A percentile compares a stretch with the other conserved stretches of the same genome.
Conservation (phyloP, 2,888 invertebrate genomes). For the Drosophila fulvimacula region DNA sequence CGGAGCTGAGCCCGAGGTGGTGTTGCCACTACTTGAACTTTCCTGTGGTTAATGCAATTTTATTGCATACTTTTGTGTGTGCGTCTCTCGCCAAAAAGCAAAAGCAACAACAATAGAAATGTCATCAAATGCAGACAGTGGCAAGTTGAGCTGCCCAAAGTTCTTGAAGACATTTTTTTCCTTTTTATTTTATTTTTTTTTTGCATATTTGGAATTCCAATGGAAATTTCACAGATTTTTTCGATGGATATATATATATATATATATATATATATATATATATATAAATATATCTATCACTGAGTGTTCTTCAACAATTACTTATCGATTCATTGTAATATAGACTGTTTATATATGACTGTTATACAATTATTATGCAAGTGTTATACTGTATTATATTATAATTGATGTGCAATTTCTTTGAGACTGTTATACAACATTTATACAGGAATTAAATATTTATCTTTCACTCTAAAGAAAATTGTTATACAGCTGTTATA, state of each 20-base stretch:
- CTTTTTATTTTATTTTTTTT: neutral
- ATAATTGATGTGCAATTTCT: too few relatives aligned
- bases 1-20: neutral
- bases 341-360: too few relatives aligned
- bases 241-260: neutral
- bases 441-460: too few relatives aligned
- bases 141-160: conserved; percentile 32
- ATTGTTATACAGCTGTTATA: too few relatives aligned
- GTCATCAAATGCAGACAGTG: conserved; percentile 35
- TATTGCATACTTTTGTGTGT: conserved; percentile 68
- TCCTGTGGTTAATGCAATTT: conserved; percentile 68
- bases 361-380: too few relatives aligned
- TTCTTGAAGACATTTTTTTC: neutral
- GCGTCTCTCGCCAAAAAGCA: conserved; percentile 22
- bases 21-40: conserved; percentile 41
- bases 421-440: too few relatives aligned
- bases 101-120: conserved; percentile 24
- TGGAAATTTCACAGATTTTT: neutral
- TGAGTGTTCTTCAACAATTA: neutral
- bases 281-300: neutral
- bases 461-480: too few relatives aligned
- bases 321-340: neutral
- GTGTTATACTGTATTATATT: too few relatives aligned
- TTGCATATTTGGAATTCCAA: neutral
- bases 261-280: neutral